Conservation (phyloP, 2,113 vertebrate genomes). For the Grammomys dolichurus region DNA sequence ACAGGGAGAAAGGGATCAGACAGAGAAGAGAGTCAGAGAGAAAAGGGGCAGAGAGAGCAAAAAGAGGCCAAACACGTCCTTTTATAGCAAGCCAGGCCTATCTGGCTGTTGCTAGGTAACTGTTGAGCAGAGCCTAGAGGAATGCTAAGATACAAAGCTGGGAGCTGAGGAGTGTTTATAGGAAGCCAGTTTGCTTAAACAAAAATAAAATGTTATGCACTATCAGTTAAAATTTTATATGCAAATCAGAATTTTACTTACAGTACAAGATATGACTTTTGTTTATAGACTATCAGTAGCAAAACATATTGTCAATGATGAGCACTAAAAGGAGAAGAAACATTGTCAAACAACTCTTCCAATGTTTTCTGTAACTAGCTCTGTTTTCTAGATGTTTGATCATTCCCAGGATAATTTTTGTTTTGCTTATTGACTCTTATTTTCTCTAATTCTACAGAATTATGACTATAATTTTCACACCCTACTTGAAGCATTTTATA, state of each 20-base stretch:
- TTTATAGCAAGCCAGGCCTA: no score
- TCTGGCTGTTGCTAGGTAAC: no score
- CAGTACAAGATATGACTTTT: not conserved
- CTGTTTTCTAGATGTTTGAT: not conserved
- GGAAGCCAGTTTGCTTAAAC: not conserved
- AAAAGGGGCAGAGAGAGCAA: no score
- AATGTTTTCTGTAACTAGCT: not conserved
- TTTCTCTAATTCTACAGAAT: not conserved
- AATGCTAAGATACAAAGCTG: not conserved
- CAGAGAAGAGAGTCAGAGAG: no score
- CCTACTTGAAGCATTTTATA: not conserved
- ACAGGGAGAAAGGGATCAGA: no score
- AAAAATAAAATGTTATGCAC: not conserved
- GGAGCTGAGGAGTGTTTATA: not conserved
- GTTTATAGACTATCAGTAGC: not conserved
- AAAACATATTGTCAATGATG: not conserved
- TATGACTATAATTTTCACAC: not conserved
- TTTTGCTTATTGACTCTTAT: not conserved
- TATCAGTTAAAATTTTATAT: not conserved
- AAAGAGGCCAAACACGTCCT: no score
- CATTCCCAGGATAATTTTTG: not conserved
- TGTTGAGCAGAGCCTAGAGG: no score
- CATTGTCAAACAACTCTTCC: not conserved
- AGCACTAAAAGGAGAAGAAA: not conserved
- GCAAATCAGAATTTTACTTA: not conserved